These are phyloP conservation scores for Gopherus evgoodei DNA, from an alignment of 2,113 vertebrate genomes.

Conservation along the genomic window DNA sequence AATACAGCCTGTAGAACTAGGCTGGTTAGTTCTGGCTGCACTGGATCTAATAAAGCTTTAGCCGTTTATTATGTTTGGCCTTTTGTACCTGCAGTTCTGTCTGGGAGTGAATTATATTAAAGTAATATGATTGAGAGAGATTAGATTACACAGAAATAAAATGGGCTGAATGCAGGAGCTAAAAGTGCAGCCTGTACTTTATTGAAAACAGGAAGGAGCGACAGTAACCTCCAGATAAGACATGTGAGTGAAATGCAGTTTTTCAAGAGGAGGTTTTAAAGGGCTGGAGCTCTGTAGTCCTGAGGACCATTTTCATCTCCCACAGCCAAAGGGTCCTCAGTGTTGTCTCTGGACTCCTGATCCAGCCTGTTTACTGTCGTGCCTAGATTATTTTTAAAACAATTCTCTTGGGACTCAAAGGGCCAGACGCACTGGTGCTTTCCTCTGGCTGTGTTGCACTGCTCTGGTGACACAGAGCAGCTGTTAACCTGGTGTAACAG, in stretches of 20 bases:
- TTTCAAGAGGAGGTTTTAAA: background rate
- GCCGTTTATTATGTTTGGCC: background rate
- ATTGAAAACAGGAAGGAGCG: constrained; percentile 21
- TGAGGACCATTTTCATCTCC: background rate
- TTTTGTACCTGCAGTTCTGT: constrained; percentile 16
- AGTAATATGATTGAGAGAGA: background rate
- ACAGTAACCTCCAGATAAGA: background rate
- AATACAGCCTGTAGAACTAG: background rate
- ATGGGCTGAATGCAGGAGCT: background rate
- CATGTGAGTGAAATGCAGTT: background rate
- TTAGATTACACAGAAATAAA: background rate
- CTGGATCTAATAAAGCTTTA: constrained; percentile 20
- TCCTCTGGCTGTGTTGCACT: background rate
- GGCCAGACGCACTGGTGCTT: background rate
- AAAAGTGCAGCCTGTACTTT: background rate
- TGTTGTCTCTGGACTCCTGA: background rate
- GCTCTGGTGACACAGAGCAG: background rate
- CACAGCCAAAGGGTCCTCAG: background rate
- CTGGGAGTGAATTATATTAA: constrained; percentile 20
- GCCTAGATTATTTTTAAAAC: background rate
- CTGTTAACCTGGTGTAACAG: background rate
- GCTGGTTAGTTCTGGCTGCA: background rate
- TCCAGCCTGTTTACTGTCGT: background rate
- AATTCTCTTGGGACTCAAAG: background rate
- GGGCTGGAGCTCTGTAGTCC: background rate